phyloP scores from a whole-genome alignment of 2,113 vertebrate species.

The Mastomys coucha region DNA sequence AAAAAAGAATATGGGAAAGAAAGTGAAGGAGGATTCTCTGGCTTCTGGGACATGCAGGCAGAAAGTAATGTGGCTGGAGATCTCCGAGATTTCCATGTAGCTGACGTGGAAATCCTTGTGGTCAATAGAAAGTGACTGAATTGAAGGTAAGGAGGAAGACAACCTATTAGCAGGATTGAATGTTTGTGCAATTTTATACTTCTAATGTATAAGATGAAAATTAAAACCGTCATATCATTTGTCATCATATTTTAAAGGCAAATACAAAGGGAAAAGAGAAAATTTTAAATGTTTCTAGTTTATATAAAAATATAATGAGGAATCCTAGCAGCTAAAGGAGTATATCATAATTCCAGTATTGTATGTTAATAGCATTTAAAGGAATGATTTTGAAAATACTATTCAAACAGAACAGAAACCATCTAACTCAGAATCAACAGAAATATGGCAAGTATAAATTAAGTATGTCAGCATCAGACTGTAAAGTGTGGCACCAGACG shows the following conservation, averaged over 20 bases:
- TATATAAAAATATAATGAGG: slow-evolving; percentile 30
- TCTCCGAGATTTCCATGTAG: not conserved
- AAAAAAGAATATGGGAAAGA: not conserved
- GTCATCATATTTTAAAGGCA: slow-evolving; percentile 12
- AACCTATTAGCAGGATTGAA: not conserved
- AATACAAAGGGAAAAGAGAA: not conserved
- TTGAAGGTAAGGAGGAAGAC: not conserved
- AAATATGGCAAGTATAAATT: slow-evolving; percentile 76
- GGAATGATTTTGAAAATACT: slow-evolving; percentile 53
- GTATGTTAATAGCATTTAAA: slow-evolving; percentile 31
- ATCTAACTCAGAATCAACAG: slow-evolving; percentile 56
- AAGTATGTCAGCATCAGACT: slow-evolving; percentile 71
- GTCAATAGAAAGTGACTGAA: not conserved
- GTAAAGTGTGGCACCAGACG: slow-evolving; percentile 66
- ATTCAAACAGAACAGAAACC: slow-evolving; percentile 68
- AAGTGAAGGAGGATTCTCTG: not conserved
- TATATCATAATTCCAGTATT: slow-evolving; percentile 9
- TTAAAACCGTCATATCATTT: not conserved
- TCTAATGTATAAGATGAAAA: not conserved
- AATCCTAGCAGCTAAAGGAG: slow-evolving; percentile 19
- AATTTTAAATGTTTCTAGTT: not conserved
- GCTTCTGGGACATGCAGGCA: not conserved
- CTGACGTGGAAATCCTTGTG: not conserved
- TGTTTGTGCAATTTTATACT: not conserved
- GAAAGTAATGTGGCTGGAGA: no score